phyloP scores from a whole-genome alignment of 2,888 invertebrate genomes.

The Diogma glabrata region DNA sequence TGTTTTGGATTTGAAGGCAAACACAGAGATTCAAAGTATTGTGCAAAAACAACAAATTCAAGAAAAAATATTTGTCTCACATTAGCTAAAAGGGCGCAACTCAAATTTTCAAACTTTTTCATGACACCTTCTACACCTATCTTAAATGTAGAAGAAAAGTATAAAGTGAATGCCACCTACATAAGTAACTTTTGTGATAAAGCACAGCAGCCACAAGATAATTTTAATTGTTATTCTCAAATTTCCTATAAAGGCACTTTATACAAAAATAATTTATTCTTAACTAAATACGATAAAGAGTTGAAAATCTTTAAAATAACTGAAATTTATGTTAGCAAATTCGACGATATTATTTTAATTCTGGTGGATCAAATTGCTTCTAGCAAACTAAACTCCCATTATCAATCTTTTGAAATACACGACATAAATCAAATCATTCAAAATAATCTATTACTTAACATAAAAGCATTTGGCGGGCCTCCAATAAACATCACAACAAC shows the following conservation, averaged over 20 bases:
- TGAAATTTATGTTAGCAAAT: neutral
- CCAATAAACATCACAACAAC: neutral
- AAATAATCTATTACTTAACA: neutral
- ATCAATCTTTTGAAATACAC: neutral
- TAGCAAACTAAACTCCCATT: neutral
- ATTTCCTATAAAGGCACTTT: neutral
- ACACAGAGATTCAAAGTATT: slow-evolving; percentile 9
- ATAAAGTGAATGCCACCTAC: neutral
- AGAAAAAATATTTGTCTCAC: slow-evolving; percentile 11
- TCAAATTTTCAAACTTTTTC: slow-evolving; percentile 5
- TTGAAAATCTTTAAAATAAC: neutral
- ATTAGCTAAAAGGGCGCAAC: slow-evolving; percentile 11
- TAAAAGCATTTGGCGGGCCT: neutral
- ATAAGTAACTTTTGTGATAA: neutral
- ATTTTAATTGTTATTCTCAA: slow-evolving; percentile 3
- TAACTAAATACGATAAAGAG: neutral
- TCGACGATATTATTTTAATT: neutral
- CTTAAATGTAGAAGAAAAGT: neutral
- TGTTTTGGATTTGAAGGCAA: slow-evolving; percentile 13
- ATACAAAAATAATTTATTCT: neutral
- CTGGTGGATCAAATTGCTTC: neutral
- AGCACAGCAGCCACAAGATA: neutral
- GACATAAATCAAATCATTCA: neutral
- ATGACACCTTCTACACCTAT: neutral
- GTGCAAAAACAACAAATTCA: slow-evolving; percentile 1